These are phyloP conservation scores for Drosophila equinoxialis DNA, from an alignment of 1,140 invertebrate species.

Conservation along the genomic window DNA sequence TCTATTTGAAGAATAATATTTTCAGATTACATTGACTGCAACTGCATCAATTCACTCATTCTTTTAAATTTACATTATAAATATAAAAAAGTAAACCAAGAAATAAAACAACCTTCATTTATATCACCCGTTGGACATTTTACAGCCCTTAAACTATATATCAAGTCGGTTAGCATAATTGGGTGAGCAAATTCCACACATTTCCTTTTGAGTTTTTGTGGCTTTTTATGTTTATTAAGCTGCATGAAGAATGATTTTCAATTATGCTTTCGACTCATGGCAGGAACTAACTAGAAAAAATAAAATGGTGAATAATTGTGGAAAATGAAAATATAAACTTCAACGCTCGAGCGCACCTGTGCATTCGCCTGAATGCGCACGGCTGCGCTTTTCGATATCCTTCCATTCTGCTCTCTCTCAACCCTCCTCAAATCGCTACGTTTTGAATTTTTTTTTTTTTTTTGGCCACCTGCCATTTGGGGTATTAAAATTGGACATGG, in stretches of 20 bases:
- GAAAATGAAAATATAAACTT: constrained; percentile 29
- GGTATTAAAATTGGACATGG: constrained; percentile 59
- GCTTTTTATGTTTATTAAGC: constrained; percentile 41
- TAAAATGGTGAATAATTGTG: constrained; percentile 3
- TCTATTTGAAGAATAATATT: too few relatives aligned
- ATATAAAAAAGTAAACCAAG: too few relatives aligned
- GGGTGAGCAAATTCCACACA: background rate
- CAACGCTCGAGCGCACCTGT: constrained; percentile 66
- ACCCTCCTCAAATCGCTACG: background rate
- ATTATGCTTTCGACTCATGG: constrained; percentile 53
- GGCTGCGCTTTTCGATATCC: constrained; percentile 65
- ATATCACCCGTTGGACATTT: too few relatives aligned
- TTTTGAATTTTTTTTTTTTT: constrained; percentile 8
- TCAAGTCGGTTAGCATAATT: constrained; percentile 2
- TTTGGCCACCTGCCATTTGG: constrained; percentile 52
- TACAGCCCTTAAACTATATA: background rate
- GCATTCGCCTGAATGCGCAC: constrained; percentile 74
- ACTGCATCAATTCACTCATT: too few relatives aligned
- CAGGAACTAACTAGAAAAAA: constrained; percentile 23
- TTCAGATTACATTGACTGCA: too few relatives aligned
- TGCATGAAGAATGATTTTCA: constrained; percentile 64
- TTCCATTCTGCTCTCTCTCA: background rate
- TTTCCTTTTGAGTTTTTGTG: constrained; percentile 20
- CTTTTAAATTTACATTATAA: too few relatives aligned
- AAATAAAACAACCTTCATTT: too few relatives aligned